These are phyloP conservation scores for Lottia gigantea DNA, from an alignment of 2,888 invertebrate genomes.

Conservation along the genomic window DNA sequence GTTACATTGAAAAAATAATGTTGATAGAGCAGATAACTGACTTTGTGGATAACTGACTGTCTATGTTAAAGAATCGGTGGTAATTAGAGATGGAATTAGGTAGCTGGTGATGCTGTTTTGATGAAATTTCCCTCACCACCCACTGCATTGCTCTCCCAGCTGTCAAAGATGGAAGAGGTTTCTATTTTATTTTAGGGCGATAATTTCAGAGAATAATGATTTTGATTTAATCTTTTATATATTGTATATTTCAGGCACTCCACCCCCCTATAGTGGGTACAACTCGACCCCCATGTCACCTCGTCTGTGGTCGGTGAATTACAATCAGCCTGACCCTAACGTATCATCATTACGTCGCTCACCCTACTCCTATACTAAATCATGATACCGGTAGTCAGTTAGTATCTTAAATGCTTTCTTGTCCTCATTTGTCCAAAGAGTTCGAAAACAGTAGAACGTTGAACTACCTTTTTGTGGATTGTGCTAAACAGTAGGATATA, in stretches of 20 bases:
- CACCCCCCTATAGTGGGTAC: constrained; percentile 17
- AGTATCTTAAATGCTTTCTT: too few species aligned
- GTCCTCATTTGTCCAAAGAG: too few species aligned
- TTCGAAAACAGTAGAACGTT: too few species aligned
- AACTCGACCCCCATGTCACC: constrained; percentile 21
- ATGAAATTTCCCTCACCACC: constrained; percentile 12
- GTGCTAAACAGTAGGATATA: too few species aligned
- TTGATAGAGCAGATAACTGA: too few species aligned
- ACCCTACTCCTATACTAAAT: constrained; percentile 18
- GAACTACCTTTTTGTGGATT: too few species aligned
- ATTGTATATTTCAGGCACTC: constrained; percentile 24
- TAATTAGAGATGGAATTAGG: too few species aligned
- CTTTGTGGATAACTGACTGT: too few species aligned
- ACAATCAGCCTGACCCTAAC: constrained; percentile 29
- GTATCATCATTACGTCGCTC: constrained; percentile 24
- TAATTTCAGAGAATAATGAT: too few species aligned
- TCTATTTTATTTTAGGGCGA: too few species aligned
- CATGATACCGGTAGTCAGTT: constrained; percentile 1
- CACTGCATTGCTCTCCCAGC: neutral
- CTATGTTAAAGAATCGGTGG: too few species aligned
- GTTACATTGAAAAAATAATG: neutral
- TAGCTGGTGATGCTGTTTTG: constrained; percentile 21
- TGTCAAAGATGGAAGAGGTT: neutral
- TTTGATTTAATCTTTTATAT: too few species aligned
- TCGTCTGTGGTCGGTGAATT: constrained; percentile 32